Evolutionary conservation across 2,113 vertebrate genomes (phyloP).

Genomic region (Hystrix cristata): DNA sequence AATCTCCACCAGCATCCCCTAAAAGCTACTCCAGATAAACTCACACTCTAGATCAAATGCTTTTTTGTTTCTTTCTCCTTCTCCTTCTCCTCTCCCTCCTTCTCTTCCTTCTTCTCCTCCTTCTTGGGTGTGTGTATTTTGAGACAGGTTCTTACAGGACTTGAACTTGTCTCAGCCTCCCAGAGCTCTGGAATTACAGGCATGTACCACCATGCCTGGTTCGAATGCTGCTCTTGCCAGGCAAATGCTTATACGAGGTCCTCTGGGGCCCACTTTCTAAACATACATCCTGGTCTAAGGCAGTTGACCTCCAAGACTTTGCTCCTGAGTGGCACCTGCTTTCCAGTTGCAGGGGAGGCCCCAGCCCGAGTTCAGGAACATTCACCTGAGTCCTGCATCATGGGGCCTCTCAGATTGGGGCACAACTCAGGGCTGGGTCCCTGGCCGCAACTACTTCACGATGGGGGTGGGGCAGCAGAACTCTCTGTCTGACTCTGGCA

Average conservation of each 20-base stretch:
- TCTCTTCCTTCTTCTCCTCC: not conserved
- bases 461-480: no score
- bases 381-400: not conserved
- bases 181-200: not conserved
- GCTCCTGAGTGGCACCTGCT: not conserved
- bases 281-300: not conserved
- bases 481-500: rapidly evolving
- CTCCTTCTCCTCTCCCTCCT: not conserved
- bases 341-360: not conserved
- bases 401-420: not conserved
- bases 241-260: not conserved
- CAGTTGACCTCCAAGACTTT: not conserved
- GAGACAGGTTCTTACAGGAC: not conserved
- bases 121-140: not conserved
- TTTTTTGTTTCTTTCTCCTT: not conserved
- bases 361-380: not conserved
- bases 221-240: not conserved
- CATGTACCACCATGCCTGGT: not conserved
- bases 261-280: not conserved
- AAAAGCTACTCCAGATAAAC: not conserved
- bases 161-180: not conserved
- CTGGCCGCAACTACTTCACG: not conserved
- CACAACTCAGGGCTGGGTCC: not conserved
- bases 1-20: not conserved
- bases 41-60: not conserved